These are phyloP conservation scores for Antheraea mylitta DNA, from an alignment of 1,140 invertebrate species.

Conservation along the genomic window DNA sequence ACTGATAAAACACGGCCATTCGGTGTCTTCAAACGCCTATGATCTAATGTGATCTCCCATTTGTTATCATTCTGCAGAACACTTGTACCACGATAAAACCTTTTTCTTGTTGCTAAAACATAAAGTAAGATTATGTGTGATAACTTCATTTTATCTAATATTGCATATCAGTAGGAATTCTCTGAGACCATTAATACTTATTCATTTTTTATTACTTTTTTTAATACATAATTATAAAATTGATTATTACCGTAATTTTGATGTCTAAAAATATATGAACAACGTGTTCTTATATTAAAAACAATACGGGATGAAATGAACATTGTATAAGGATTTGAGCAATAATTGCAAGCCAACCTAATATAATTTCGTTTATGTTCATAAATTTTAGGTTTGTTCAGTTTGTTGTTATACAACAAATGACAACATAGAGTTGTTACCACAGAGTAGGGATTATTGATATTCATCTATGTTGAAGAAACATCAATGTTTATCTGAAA, in stretches of 20 bases:
- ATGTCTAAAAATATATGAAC: conserved; percentile 20
- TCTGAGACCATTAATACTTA: not conserved
- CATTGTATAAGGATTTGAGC: not conserved
- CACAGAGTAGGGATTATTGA: no score
- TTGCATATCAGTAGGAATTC: not conserved
- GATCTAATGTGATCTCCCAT: conserved; percentile 73
- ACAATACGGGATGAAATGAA: not conserved
- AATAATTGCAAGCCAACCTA: no score
- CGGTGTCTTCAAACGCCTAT: conserved; percentile 93
- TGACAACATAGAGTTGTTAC: no score
- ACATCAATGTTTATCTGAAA: no score
- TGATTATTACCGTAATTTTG: conserved; percentile 31
- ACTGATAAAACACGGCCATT: conserved; percentile 88
- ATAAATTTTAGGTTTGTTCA: no score
- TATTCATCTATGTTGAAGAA: no score
- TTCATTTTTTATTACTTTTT: not conserved
- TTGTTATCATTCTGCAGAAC: conserved; percentile 64
- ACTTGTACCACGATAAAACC: conserved; percentile 59
- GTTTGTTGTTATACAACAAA: no score
- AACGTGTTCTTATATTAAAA: not conserved
- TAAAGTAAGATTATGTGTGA: not conserved
- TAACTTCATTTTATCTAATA: not conserved
- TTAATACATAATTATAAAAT: not conserved
- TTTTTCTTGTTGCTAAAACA: conserved; percentile 52
- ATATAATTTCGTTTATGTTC: no score